Evolutionary conservation across 2,888 invertebrate species (phyloP), one percentile per base, ranked within the genome.

Genomic region (Opisthograptis luteolata): DNA sequence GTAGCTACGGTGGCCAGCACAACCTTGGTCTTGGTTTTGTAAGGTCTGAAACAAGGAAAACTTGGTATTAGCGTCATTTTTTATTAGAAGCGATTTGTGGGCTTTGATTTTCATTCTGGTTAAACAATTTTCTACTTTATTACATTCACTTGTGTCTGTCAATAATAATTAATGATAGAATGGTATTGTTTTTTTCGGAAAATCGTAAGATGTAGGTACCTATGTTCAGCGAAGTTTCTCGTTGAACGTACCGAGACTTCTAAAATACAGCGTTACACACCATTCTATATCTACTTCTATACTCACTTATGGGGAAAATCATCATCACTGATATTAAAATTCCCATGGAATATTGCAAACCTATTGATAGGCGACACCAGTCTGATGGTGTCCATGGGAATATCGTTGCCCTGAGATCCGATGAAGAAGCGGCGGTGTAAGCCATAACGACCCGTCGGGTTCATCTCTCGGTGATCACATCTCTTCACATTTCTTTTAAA

Each of bases 271-370:
- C n/a, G n/a, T n/a, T n/a, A n/a, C n/a, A n/a, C n/a, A n/a, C n/a
- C n/a, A n/a, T n/a, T n/a, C n/a, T n/a, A n/a, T 19, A n/a, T 41
- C 8, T 20, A 15, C 8, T 13, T 17, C 17, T 17, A 17, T n/a
- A 87, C 88, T 87, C 66, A 87, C 87, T 84, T 87, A 52, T 74
- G 73, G 1, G 80, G 76, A 42, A 71, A 79, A 47, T 76, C 73
- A 56, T 79, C 75, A 24, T 80, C 74, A 47, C 80, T 78, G 48
- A 66, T 59, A 60, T 64, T 75, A 51, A 81, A 81, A 59, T 79
- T 77, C 32, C 81, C 87, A 58, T 82, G 84, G 46, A 87, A 82
- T 60, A 86, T 75, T 15, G 80, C 72, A 53, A 88, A 79, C 64
- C 84, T 81, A 66, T 82, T 84, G 35, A 87, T 78, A 35, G 50